Conservation (phyloP, 2,113 vertebrate species). For the Corynorhinus townsendii region DNA sequence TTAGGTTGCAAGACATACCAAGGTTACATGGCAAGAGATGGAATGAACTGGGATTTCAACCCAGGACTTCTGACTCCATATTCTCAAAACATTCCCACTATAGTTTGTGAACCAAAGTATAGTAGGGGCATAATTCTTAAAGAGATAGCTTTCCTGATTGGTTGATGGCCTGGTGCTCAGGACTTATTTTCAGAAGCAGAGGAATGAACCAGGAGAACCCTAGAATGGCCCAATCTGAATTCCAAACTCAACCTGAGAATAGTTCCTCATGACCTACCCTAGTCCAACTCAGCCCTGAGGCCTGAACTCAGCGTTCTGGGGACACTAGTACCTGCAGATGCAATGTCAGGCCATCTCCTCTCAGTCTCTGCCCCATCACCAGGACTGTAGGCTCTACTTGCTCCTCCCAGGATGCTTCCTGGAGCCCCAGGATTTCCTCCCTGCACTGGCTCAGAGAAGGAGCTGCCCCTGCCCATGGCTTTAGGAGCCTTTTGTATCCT, state of each 20-base stretch:
- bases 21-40: not conserved
- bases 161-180: not conserved
- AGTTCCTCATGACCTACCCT: not conserved
- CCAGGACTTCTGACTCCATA: not conserved
- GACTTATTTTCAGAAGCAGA: not conserved
- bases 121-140: not conserved
- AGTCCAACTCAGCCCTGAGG: not conserved
- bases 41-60: not conserved
- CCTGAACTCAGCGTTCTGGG: not conserved
- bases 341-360: not conserved
- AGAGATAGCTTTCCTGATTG: not conserved
- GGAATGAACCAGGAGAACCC: not conserved
- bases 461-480: not conserved
- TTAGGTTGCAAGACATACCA: not conserved
- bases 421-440: not conserved
- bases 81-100: not conserved
- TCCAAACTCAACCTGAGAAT: not conserved
- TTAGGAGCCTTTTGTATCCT: not conserved
- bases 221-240: not conserved
- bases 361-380: not conserved
- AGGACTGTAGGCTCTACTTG: not conserved
- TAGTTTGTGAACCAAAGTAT: not conserved
- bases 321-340: not conserved
- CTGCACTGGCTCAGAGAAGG: not conserved
- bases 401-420: not conserved